phyloP scores from a whole-genome alignment of 2,888 invertebrate species.

The Melanchra persicariae region DNA sequence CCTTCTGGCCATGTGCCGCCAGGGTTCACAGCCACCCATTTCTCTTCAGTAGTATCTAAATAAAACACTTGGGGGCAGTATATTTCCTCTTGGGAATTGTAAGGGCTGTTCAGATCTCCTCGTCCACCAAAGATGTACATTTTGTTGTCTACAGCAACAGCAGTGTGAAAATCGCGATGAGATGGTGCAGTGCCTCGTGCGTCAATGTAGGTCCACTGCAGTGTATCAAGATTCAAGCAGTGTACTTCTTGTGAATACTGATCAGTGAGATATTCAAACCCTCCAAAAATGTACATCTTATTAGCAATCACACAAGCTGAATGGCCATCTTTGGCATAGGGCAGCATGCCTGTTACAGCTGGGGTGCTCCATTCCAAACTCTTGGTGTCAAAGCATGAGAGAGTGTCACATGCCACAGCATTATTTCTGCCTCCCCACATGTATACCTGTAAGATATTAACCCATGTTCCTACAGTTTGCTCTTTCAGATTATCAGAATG shows the following conservation, averaged over 20 bases:
- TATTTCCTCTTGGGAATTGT: slow-evolving; percentile 92
- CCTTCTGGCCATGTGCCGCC: slow-evolving; percentile 94
- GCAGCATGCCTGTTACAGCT: slow-evolving; percentile 92
- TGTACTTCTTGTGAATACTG: slow-evolving; percentile 95
- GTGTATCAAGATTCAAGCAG: slow-evolving; percentile 93
- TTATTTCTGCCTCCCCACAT: slow-evolving; percentile 99
- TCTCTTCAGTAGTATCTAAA: slow-evolving; percentile 93
- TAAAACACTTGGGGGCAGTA: slow-evolving; percentile 95
- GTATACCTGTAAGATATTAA: slow-evolving; percentile 90
- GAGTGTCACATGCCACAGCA: slow-evolving; percentile 93
- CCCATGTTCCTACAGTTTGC: slow-evolving; percentile 15
- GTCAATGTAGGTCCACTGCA: slow-evolving; percentile 93
- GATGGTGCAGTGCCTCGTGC: slow-evolving; percentile 92
- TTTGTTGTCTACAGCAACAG: slow-evolving; percentile 93
- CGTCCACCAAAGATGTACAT: slow-evolving; percentile 98
- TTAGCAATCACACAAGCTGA: slow-evolving; percentile 95
- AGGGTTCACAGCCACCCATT: slow-evolving; percentile 92
- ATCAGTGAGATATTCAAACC: slow-evolving; percentile 96
- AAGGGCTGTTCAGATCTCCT: slow-evolving; percentile 92
- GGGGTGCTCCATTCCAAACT: slow-evolving; percentile 93
- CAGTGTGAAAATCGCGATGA: slow-evolving; percentile 97
- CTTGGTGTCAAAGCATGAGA: slow-evolving; percentile 95
- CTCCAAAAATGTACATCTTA: slow-evolving; percentile 97
- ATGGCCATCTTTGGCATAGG: slow-evolving; percentile 97
- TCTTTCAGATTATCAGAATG: not conserved